These are phyloP conservation scores for Podilymbus podiceps DNA, from an alignment of 2,113 vertebrate species.

Conservation along the genomic window DNA sequence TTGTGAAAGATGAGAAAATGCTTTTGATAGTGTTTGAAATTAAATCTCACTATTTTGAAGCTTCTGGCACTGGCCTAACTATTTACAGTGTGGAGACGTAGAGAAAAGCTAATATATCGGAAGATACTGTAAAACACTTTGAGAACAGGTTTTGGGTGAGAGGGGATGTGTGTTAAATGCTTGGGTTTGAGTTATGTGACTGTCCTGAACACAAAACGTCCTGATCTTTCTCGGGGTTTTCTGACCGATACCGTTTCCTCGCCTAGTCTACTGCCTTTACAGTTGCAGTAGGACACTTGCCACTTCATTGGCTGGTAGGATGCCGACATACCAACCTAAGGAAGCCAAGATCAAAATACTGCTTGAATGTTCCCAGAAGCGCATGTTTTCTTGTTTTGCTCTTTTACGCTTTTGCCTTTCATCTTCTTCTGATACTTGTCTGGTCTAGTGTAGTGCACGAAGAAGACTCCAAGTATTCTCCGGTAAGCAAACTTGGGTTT, in stretches of 20 bases:
- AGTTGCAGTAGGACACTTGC: rapidly evolving
- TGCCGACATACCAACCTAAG: too few relatives aligned
- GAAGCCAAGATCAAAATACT: background rate
- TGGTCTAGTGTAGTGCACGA: rapidly evolving
- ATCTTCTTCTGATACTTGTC: background rate
- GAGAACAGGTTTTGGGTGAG: background rate
- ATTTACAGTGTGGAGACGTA: rapidly evolving
- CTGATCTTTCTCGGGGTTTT: background rate
- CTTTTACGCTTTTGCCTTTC: rapidly evolving
- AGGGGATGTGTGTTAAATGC: rapidly evolving
- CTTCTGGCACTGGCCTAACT: rapidly evolving
- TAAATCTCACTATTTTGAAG: rapidly evolving
- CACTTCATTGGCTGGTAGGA: rapidly evolving
- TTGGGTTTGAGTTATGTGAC: rapidly evolving
- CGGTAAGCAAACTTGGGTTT: background rate
- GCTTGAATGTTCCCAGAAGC: background rate
- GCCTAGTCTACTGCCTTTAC: background rate
- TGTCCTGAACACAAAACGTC: rapidly evolving
- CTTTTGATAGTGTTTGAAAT: rapidly evolving
- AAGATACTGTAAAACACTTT: background rate
- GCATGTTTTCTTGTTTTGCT: background rate
- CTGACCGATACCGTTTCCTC: rapidly evolving
- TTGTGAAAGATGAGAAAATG: rapidly evolving
- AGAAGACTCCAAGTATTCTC: background rate
- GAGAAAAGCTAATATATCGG: background rate